A percentile compares a stretch with the other conserved stretches of the same genome.
These are phyloP conservation scores for Misgurnus anguillicaudatus DNA, from an alignment of 2,113 vertebrate species.

Conservation along the genomic window DNA sequence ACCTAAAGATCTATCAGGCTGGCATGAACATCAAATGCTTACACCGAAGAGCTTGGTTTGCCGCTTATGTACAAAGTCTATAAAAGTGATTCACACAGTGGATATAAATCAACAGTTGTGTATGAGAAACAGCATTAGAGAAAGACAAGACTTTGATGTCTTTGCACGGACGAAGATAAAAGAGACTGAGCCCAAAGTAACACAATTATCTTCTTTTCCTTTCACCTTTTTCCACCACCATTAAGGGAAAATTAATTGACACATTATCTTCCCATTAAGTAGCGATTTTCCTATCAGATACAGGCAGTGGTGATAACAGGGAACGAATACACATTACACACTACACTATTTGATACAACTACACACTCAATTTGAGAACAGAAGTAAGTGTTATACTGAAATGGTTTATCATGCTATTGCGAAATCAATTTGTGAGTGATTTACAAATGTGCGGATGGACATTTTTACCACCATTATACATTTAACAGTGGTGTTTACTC, in stretches of 20 bases:
- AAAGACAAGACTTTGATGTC: slow-evolving; percentile 9
- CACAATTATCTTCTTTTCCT: slow-evolving; percentile 31
- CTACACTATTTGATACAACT: not conserved
- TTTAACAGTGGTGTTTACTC: not conserved
- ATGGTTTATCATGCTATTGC: not conserved
- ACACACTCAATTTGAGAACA: not conserved
- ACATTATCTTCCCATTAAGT: slow-evolving; percentile 51
- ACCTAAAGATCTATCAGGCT: not conserved
- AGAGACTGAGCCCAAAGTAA: slow-evolving; percentile 20
- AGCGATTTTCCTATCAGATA: slow-evolving; percentile 42
- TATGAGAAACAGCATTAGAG: not conserved
- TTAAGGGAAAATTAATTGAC: slow-evolving; percentile 38
- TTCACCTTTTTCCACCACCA: slow-evolving; percentile 15
- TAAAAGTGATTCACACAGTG: too few relatives aligned
- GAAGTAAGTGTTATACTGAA: not conserved
- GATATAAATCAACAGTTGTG: slow-evolving; percentile 4
- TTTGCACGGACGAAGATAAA: slow-evolving; percentile 8
- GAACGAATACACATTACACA: not conserved
- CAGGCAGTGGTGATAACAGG: slow-evolving; percentile 30
- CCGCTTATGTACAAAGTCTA: too few relatives aligned
- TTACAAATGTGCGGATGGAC: not conserved
- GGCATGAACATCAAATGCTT: not conserved
- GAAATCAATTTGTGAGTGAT: slow-evolving; percentile 4
- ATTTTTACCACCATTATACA: not conserved
- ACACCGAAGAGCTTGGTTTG: not conserved